Base-by-base conservation (phyloP, 2,888 invertebrate species). In the Lissocephala sabroskyi region DNA sequence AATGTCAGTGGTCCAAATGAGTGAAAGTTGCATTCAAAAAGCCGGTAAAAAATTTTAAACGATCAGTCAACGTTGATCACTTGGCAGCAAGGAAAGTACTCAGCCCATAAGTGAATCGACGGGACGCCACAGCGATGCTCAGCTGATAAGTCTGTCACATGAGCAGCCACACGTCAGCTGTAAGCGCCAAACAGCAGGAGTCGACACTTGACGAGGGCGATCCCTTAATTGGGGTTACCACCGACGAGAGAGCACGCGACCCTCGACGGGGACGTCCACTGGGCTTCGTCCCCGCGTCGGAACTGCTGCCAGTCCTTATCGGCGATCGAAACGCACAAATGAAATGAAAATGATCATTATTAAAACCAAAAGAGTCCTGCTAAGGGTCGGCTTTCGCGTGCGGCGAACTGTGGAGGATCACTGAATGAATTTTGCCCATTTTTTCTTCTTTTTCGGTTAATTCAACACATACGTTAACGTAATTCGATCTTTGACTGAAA, bases 261-360 rank as follows among this genome's bases (percentile, higher is more conserved):
- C 62, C 70, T 76, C 41, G 54, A 33, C 23, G 39, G 42, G n/a
- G n/a, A n/a, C n/a, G 43, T 39, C 39, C 39, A 56, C 49, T 44
- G 35, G 30, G 13, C 28, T 14, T 36, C 32, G 18, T 19, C 13
- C 2, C 33, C 13, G 7, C 7, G 2, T 29, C 11, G 4, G 16
- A 2, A 19, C 33, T 30, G 9, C 44, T n/a, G n/a, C n/a, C n/a
- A n/a, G 28, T 29, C 43, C 63, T 68, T 77, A 63, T 71, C 65
- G 59, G 30, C 29, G 46, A 54, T 51, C 68, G 62, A 52, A 58
- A 76, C 61, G 64, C 64, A 64, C 78, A 80, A 76, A 80, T 79
- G 61, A 70, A 80, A 81, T 80, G 71, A 80, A 82, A 81, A 80
- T 73, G 79, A 80, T 82, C 81, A 80, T 80, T 66, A 81, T 80